Percentiles rank a stretch among this genome's conserved stretches.
These are phyloP conservation scores for Tragelaphus imberbis DNA, from an alignment of 2,113 vertebrate species.

Conservation along the genomic window DNA sequence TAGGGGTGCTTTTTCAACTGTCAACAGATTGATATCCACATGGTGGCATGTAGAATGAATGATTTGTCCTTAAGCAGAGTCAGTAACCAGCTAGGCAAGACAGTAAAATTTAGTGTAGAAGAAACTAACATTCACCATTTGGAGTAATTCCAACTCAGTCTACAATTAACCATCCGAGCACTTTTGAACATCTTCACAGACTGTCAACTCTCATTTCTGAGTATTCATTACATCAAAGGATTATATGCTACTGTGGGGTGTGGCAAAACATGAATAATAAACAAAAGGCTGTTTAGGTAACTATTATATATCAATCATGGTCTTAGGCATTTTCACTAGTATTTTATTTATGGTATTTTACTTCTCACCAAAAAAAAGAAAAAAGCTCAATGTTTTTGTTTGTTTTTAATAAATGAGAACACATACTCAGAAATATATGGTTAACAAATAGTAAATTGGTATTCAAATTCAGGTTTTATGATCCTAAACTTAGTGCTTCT, in stretches of 20 bases:
- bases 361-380: not conserved
- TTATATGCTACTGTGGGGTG: not conserved
- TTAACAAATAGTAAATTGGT: not conserved
- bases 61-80: not conserved
- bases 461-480: not conserved
- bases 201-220: not conserved
- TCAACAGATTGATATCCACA: not conserved
- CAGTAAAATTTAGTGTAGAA: not conserved
- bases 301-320: not conserved
- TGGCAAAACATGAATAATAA: not conserved
- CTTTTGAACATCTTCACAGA: not conserved
- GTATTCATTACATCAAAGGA: not conserved
- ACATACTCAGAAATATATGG: not conserved
- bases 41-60: not conserved
- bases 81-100: not conserved
- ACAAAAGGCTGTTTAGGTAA: not conserved
- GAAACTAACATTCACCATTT: not conserved
- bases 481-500: not conserved
- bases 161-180: not conserved
- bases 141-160: not conserved
- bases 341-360: not conserved
- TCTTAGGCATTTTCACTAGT: not conserved
- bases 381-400: not conserved
- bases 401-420: not conserved
- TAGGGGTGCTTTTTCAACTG: not conserved